A percentile compares a stretch with the other conserved stretches of the same genome.
These are phyloP conservation scores for Varroa destructor DNA, from an alignment of 1,140 invertebrate genomes.

Conservation along the genomic window DNA sequence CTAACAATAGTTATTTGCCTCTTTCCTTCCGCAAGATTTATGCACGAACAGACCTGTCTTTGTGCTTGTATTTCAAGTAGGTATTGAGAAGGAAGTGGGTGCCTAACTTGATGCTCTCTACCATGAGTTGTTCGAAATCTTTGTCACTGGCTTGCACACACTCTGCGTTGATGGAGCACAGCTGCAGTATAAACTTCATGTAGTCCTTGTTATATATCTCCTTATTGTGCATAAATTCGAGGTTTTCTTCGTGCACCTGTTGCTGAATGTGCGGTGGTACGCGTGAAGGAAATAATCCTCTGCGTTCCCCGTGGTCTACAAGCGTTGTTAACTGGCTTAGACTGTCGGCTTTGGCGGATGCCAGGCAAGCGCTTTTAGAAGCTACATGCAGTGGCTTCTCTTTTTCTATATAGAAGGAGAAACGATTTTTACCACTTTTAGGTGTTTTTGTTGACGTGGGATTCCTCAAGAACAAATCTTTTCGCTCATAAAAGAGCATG, in stretches of 20 bases:
- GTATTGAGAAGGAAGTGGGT: slow-evolving; percentile 46
- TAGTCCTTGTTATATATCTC: slow-evolving; percentile 47
- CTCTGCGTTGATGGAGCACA: slow-evolving; percentile 40
- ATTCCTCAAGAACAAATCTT: slow-evolving; percentile 34
- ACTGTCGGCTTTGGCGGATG: slow-evolving; percentile 38
- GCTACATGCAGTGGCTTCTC: slow-evolving; percentile 17
- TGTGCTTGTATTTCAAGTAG: slow-evolving; percentile 43
- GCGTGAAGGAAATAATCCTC: slow-evolving; percentile 43
- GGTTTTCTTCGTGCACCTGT: slow-evolving; percentile 45
- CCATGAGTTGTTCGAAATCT: slow-evolving; percentile 37
- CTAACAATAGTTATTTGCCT: too few species aligned
- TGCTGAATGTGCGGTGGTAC: slow-evolving; percentile 45
- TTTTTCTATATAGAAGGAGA: slow-evolving; percentile 34
- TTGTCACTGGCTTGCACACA: slow-evolving; percentile 36
- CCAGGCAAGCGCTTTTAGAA: slow-evolving; percentile 3
- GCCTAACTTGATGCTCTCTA: slow-evolving; percentile 40
- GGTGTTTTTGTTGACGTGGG: slow-evolving; percentile 37
- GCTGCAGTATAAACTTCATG: slow-evolving; percentile 45
- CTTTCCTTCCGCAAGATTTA: too few species aligned
- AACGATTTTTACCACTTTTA: slow-evolving; percentile 37
- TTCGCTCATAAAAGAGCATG: slow-evolving; percentile 48
- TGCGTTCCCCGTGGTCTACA: slow-evolving; percentile 45
- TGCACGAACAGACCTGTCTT: slow-evolving; percentile 38
- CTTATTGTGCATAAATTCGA: slow-evolving; percentile 46
- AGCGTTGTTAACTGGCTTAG: slow-evolving; percentile 45